Base-by-base conservation (phyloP, 2,888 invertebrate species). In the Mimumesa dahlbomi region DNA sequence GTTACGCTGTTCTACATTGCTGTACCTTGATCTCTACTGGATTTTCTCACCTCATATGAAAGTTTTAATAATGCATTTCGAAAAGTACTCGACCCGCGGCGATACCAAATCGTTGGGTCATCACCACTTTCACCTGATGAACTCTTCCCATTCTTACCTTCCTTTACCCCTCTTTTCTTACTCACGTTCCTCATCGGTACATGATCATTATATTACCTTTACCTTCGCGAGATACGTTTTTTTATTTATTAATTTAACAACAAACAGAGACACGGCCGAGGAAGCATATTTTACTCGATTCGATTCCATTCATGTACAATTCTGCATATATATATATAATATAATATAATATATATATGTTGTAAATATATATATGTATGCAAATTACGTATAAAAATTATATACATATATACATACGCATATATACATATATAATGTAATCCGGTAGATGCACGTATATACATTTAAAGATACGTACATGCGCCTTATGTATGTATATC, bases 251-350 rank as follows among this genome's bases (percentile, higher is more conserved):
- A n/a, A n/a, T n/a, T n/a, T 38, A 69, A 58, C 53, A 77, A 79
- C 45, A 49, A 66, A 63, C 62, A 73, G 49, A 68, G 64, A 73
- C 71, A 67, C 61, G 75, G 68, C 62, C 63, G 73, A 67, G 70
- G 46, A 75, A 69, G 66, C 69, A 69, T 81, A 83, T 81, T 71
- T 73, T 81, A 75, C 79, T 81, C 75, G 74, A 82, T 77, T 63
- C 74, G 82, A 75, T 79, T 81, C 75, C 73, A 82, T 77, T 63
- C 74, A 83, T 75, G 70, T 79, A 77, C 81, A 77, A 81, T 77
- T 82, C 75, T 81, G 81, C 77, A 77, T 73, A 73, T 68, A 74
- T 64, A 70, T 49, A 64, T 57, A 64, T 65, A 34, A 58, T 50
- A 54, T 56, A 22, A 19, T 25, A 18, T 13, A 9, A 1, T 18